Conservation (phyloP, 2,797 vertebrate species). For the Diplodus puntazzo region DNA sequence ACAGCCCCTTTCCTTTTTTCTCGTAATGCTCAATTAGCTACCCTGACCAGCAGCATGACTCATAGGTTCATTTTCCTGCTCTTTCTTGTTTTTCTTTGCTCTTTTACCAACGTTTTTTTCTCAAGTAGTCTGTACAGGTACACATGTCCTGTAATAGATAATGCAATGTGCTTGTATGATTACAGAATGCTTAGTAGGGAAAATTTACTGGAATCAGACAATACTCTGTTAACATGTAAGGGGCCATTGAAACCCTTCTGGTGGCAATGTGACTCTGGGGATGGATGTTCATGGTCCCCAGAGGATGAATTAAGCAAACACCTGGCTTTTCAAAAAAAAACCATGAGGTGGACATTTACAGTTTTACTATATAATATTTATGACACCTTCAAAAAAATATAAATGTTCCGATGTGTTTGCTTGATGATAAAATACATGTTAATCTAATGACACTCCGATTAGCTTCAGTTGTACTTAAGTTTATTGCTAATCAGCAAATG, state of each 20-base stretch:
- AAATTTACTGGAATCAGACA: neutral
- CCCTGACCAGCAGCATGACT: conserved; percentile 26
- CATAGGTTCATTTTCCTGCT: conserved; percentile 38
- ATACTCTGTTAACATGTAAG: too few relatives aligned
- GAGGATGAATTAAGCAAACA: neutral
- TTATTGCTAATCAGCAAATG: neutral
- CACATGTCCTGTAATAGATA: neutral
- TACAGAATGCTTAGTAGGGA: neutral
- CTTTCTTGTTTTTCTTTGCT: conserved; percentile 10
- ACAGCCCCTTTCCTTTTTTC: conserved; percentile 24
- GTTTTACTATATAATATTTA: too few relatives aligned
- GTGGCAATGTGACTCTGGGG: neutral
- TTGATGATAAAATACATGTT: neutral
- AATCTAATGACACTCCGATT: neutral
- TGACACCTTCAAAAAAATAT: neutral
- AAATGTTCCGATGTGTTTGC: neutral
- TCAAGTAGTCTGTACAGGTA: neutral
- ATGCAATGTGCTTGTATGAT: neutral
- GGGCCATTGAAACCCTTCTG: neutral
- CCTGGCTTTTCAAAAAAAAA: neutral
- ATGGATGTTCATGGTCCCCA: neutral
- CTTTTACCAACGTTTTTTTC: conserved; percentile 3
- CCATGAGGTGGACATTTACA: neutral
- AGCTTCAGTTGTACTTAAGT: neutral
- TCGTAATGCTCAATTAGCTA: conserved; percentile 34